These are phyloP conservation scores for Forbesichthys papilliferus DNA, from an alignment of 2,113 vertebrate genomes.

Conservation along the genomic window DNA sequence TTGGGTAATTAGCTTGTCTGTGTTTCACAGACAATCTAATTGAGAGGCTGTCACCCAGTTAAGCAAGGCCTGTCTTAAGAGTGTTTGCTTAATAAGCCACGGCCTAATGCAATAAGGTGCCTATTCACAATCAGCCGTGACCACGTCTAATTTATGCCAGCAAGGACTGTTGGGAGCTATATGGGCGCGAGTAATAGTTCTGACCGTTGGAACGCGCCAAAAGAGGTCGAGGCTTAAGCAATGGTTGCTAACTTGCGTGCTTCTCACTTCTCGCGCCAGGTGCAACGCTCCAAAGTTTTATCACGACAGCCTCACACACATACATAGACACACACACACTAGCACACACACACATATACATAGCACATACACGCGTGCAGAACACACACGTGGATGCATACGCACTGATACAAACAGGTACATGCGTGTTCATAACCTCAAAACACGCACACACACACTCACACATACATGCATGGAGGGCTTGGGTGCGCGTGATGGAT, in stretches of 20 bases:
- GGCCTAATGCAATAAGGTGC: slow-evolving; percentile 79
- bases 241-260: background rate
- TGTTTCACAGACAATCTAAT: slow-evolving; percentile 72
- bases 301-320: slow-evolving; percentile 27
- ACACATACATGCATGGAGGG: slow-evolving; percentile 47
- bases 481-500: slow-evolving; percentile 73
- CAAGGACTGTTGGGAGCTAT: slow-evolving; percentile 38
- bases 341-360: slow-evolving; percentile 6
- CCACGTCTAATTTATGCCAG: slow-evolving; percentile 75
- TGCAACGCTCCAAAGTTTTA: slow-evolving; percentile 8
- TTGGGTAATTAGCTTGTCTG: slow-evolving; percentile 63
- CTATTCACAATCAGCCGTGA: slow-evolving; percentile 79
- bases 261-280: slow-evolving; percentile 5
- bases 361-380: slow-evolving; percentile 45
- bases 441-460: slow-evolving; percentile 34
- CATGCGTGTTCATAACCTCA: background rate
- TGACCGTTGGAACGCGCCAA: slow-evolving; percentile 45
- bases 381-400: slow-evolving; percentile 25
- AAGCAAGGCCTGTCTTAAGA: slow-evolving; percentile 78
- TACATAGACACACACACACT: slow-evolving; percentile 4
- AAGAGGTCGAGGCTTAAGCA: slow-evolving; percentile 7
- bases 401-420: background rate
- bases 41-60: slow-evolving; percentile 77
- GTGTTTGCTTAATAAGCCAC: slow-evolving; percentile 79
- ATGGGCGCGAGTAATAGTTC: slow-evolving; percentile 47